Conservation (phyloP, 2,797 vertebrate species). For the Harpagifer antarcticus region DNA sequence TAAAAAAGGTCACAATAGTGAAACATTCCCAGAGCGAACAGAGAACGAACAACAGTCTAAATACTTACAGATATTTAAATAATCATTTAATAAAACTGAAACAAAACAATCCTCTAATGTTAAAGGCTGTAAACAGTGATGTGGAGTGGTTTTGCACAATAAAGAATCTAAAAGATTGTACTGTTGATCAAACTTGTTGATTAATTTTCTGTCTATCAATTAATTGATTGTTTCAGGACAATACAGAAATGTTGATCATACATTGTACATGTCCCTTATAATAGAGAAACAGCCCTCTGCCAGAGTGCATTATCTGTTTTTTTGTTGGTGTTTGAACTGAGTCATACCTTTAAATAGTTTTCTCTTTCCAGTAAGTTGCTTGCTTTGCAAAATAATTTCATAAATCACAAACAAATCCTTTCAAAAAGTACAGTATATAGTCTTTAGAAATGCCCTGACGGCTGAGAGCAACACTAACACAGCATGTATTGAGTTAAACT, state of each 20-base stretch:
- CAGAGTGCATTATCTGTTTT: background rate
- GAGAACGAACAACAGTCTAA: background rate
- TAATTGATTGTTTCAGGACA: background rate
- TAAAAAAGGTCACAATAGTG: background rate
- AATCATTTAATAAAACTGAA: background rate
- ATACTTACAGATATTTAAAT: background rate
- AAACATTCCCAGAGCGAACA: background rate
- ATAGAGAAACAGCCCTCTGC: background rate
- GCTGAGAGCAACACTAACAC: constrained; percentile 34
- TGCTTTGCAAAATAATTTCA: constrained; percentile 38
- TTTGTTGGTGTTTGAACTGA: background rate
- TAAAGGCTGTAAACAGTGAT: background rate
- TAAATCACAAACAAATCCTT: background rate
- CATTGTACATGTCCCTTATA: background rate
- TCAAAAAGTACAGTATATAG: background rate
- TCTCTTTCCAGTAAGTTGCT: constrained; percentile 33
- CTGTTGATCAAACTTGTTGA: background rate
- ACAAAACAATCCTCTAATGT: background rate
- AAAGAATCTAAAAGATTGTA: background rate
- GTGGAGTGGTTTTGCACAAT: background rate
- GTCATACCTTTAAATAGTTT: constrained; percentile 8
- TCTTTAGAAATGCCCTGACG: constrained; percentile 3
- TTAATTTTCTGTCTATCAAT: background rate
- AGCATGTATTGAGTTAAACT: constrained; percentile 82
- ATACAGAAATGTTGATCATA: no score